A percentile compares a stretch with the other conserved stretches of the same genome.
These are phyloP conservation scores for Sebastes trivittatus DNA, from an alignment of 2,797 vertebrate species.

Conservation along the genomic window DNA sequence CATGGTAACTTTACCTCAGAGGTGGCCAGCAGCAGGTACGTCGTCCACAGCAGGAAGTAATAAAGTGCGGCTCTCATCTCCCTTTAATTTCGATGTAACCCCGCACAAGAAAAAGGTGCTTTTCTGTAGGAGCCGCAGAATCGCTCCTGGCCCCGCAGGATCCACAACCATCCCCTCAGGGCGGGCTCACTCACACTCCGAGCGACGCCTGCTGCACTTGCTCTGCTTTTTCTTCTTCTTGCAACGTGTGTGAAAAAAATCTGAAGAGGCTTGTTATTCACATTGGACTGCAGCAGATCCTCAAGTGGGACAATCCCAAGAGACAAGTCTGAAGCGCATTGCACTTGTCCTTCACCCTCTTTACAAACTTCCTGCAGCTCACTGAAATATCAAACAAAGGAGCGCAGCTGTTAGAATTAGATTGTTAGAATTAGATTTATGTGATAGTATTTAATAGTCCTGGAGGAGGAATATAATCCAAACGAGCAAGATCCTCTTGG, in stretches of 20 bases:
- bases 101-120: constrained; percentile 82
- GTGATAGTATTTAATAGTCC: constrained; percentile 26
- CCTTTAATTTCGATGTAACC: constrained; percentile 85
- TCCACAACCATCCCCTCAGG: constrained; percentile 94
- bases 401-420: background rate
- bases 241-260: constrained; percentile 7
- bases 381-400: constrained; percentile 11
- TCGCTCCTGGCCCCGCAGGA: constrained; percentile 89
- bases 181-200: constrained; percentile 55
- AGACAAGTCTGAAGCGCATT: constrained; percentile 79
- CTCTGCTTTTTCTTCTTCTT: background rate
- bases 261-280: constrained; percentile 56
- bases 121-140: constrained; percentile 88
- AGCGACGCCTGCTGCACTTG: constrained; percentile 54
- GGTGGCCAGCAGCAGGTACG: constrained; percentile 88
- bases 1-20: constrained; percentile 88
- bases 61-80: constrained; percentile 95
- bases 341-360: constrained; percentile 77
- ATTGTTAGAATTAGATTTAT: background rate
- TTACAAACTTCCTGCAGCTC: constrained; percentile 32
- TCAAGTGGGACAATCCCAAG: constrained; percentile 80
- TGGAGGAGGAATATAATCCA: constrained; percentile 66
- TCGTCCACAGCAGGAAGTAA: constrained; percentile 90
- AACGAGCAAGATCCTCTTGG: constrained; percentile 66
- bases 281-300: constrained; percentile 48